Evolutionary conservation across 1,140 invertebrate species (phyloP).

Genomic region (Panagrolaimus sp.): DNA sequence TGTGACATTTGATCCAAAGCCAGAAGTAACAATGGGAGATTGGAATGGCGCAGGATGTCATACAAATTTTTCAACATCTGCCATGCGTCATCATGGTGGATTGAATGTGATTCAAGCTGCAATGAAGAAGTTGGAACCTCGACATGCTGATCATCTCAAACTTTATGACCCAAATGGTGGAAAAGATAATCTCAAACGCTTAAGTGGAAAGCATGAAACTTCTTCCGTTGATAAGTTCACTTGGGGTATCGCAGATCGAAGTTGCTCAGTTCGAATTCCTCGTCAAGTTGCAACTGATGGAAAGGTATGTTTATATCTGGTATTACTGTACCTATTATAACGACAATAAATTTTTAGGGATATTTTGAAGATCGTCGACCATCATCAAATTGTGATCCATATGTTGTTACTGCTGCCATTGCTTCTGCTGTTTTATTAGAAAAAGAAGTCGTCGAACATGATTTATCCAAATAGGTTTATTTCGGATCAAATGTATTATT

Average conservation of each 20-base stretch:
- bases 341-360: conserved; percentile 31
- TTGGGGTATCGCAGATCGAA: conserved; percentile 61
- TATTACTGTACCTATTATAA: neutral
- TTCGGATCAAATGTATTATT: no score
- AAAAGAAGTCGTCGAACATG: no score
- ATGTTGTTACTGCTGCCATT: conserved; percentile 41
- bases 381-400: conserved; percentile 60
- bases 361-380: conserved; percentile 60
- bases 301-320: conserved; percentile 9
- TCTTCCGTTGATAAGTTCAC: conserved; percentile 77
- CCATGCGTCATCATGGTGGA: conserved; percentile 73
- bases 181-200: conserved; percentile 73
- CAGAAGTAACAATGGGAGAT: conserved; percentile 62
- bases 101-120: conserved; percentile 40
- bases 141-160: conserved; percentile 68
- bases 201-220: conserved; percentile 77
- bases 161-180: conserved; percentile 78
- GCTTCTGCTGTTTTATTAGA: neutral
- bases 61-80: conserved; percentile 79
- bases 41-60: conserved; percentile 85
- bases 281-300: conserved; percentile 47
- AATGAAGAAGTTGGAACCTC: conserved; percentile 26
- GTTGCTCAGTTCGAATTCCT: conserved; percentile 49
- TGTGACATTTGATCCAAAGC: conserved; percentile 79
- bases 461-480: no score